Base-by-base conservation (phyloP, 2,888 invertebrate species). In the Macaria liturata region DNA sequence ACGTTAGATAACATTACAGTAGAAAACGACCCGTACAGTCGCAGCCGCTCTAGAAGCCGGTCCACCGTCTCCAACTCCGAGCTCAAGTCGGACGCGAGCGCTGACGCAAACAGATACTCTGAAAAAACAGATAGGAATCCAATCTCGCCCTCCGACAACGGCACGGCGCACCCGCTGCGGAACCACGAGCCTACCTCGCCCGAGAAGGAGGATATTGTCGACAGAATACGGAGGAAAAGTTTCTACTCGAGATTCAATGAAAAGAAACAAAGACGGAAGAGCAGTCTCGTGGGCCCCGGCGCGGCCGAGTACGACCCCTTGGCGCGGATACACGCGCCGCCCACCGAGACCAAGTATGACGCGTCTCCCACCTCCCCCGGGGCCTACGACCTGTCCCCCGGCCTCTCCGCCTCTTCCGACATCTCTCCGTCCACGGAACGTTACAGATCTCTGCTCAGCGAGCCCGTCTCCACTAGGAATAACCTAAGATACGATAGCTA, bases 161-260 rank as follows among this genome's bases (percentile, higher is more conserved):
- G 71, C 43, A 62, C 70, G 74, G 86, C 67, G 74, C 85, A 70
- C 68, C 89, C 74, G 71, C 84, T 71, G 65, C 91, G 82, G 72
- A 92, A 72, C 80, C 93, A 64, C 76, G 93, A 85, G 76, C 78
- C 89, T 32, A 82, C 82, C 37, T 83, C 89, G 8, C 91, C 92
- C 8, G 92, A 94, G 62, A 86, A 85, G 63, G 96, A 96, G 75
- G 97, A 96, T 59, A 95, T 98, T 45, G 95, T 95, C 52, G 98
- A 98, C 75, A 93, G 98, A 72, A 98, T 98, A 72, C 93, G 96
- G 69, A 93, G 98, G 39, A 97, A 97, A 81, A 97, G 97, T 81
- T 98, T 97, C 86, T 98, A 97, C 78, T 95, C 96, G 9, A 93
- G 97, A 68, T 98, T 98, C 80, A 97, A 98, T 79, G 97, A 97